Conservation (phyloP, 2,113 vertebrate genomes). For the Lamprotornis superbus region DNA sequence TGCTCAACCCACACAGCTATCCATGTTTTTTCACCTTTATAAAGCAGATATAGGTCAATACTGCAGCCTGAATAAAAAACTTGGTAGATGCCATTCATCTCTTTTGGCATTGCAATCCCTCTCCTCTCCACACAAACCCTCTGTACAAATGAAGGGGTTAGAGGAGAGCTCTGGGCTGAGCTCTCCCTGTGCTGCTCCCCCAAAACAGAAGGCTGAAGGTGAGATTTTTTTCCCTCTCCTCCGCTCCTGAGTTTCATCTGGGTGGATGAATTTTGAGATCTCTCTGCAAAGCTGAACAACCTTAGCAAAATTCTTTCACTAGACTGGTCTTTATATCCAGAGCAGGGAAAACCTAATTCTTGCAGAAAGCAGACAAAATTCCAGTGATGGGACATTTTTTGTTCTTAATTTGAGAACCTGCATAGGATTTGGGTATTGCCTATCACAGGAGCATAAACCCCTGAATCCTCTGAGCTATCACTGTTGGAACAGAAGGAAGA, state of each 20-base stretch:
- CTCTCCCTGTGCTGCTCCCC: neutral
- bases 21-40: constrained; percentile 62
- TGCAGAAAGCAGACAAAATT: neutral
- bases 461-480: neutral
- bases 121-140: neutral
- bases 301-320: neutral
- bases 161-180: neutral
- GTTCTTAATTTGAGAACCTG: neutral
- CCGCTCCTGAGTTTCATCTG: neutral
- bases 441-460: neutral
- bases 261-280: neutral
- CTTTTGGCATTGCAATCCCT: neutral
- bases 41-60: constrained; percentile 57
- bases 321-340: neutral
- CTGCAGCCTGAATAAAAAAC: neutral
- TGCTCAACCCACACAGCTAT: constrained; percentile 39
- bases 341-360: neutral
- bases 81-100: constrained; percentile 23
- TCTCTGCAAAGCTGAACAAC: neutral
- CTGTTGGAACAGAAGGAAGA: neutral
- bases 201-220: neutral
- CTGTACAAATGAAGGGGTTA: neutral
- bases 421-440: neutral
- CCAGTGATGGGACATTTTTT: neutral
- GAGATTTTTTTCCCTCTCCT: neutral